Percentiles rank a stretch among this genome's conserved stretches.
Conservation (phyloP, 2,113 vertebrate species). For the Clarias gariepinus region DNA sequence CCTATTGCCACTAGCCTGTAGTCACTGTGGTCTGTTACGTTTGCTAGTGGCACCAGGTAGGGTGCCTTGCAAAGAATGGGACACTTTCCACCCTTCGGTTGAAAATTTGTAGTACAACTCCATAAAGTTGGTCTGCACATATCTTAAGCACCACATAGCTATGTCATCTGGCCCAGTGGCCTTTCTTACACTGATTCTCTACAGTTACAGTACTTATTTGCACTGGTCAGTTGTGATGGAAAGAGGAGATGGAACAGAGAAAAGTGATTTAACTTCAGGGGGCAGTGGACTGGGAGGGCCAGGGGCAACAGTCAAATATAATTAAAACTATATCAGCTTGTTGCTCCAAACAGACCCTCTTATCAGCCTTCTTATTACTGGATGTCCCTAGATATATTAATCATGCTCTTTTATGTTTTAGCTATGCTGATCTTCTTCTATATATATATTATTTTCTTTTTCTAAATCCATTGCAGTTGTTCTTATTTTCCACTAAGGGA, state of each 20-base stretch:
- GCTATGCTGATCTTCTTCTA: not conserved
- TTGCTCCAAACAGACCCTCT: not conserved
- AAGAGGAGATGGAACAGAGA: not conserved
- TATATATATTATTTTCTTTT: not conserved
- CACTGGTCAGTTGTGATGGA: not conserved
- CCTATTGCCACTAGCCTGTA: not conserved
- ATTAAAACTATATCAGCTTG: not conserved
- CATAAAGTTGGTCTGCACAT: not conserved
- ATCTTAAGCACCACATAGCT: not conserved
- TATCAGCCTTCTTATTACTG: not conserved
- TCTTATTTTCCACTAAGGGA: not conserved
- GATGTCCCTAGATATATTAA: not conserved
- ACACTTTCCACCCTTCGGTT: not conserved
- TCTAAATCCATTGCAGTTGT: not conserved
- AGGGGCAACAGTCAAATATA: not conserved
- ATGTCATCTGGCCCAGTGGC: not conserved
- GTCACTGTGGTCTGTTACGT: not conserved
- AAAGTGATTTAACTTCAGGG: not conserved
- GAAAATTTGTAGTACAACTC: not conserved
- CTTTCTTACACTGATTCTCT: conserved; percentile 2
- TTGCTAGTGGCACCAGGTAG: too few species aligned
- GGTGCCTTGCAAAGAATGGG: not conserved
- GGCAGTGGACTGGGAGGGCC: not conserved
- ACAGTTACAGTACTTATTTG: not conserved
- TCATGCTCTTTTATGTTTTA: not conserved